These are phyloP conservation scores for Onychostoma macrolepis DNA, from an alignment of 2,113 vertebrate genomes.

Conservation along the genomic window DNA sequence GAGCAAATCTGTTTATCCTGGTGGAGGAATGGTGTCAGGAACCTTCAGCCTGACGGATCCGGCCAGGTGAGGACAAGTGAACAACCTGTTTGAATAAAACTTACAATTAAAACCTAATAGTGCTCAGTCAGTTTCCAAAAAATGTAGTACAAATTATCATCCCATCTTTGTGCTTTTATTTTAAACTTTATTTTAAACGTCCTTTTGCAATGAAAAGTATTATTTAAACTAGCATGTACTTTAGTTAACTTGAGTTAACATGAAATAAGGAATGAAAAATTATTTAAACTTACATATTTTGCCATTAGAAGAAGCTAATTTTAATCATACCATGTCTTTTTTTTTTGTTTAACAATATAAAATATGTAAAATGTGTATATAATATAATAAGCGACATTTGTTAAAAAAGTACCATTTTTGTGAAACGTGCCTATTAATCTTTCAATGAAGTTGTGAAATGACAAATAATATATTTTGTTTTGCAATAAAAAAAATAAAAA, in stretches of 20 bases:
- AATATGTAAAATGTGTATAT: too few species aligned
- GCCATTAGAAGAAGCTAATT: neutral
- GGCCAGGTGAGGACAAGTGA: slow-evolving; percentile 60
- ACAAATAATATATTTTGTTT: too few species aligned
- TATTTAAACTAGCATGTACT: too few species aligned
- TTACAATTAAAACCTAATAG: neutral
- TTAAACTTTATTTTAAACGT: too few species aligned
- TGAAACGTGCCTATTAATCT: neutral
- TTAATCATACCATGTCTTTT: too few species aligned
- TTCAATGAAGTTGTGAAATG: neutral
- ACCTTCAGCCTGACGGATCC: slow-evolving; percentile 62
- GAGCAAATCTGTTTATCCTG: slow-evolving; percentile 47
- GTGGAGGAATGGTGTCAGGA: slow-evolving; percentile 60
- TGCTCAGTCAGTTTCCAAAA: neutral
- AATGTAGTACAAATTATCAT: neutral
- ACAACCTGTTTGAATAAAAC: neutral
- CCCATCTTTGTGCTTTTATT: neutral
- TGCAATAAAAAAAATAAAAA: neutral
- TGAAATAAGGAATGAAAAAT: too few species aligned
- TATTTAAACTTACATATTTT: neutral
- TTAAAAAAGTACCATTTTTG: neutral
- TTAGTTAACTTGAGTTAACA: too few species aligned
- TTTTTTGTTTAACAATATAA: too few species aligned
- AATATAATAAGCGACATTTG: too few species aligned
- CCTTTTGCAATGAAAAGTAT: too few species aligned